Evolutionary conservation across 2,888 invertebrate species (phyloP).

Genomic region (Leptothorax acervorum): DNA sequence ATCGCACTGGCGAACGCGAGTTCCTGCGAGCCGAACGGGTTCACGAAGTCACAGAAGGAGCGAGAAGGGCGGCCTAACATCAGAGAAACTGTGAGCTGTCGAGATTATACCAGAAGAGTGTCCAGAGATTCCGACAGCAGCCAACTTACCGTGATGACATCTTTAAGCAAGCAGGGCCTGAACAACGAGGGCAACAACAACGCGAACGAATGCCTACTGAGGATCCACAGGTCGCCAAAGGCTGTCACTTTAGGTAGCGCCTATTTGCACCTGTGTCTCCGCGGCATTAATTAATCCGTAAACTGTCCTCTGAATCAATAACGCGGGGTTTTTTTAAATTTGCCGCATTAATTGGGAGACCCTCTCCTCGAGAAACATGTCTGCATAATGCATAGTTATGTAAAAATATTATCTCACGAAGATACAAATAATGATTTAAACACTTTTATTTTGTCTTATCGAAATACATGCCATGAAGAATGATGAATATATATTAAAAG

Average conservation of each 20-base stretch:
- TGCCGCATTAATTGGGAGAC: neutral
- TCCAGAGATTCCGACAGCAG: constrained; percentile 81
- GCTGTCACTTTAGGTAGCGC: constrained; percentile 75
- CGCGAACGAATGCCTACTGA: constrained; percentile 82
- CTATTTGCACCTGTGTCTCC: constrained; percentile 26
- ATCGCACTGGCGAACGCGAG: constrained; percentile 12
- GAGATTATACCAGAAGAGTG: constrained; percentile 62
- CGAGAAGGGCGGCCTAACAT: neutral
- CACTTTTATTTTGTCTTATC: neutral
- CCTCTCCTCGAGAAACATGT: neutral
- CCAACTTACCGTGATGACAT: constrained; percentile 81
- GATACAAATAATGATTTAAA: neutral
- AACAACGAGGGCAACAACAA: constrained; percentile 77
- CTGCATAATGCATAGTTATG: neutral
- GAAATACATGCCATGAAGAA: neutral
- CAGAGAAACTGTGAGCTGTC: constrained; percentile 7
- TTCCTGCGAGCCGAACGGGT: constrained; percentile 53
- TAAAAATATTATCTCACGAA: neutral
- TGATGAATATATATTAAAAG: neutral
- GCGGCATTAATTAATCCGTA: neutral
- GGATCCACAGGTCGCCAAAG: constrained; percentile 78
- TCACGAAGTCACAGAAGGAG: constrained; percentile 17
- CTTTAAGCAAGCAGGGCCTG: constrained; percentile 74
- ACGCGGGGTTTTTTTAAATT: neutral
- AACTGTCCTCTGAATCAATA: neutral